Evolutionary conservation across 2,113 vertebrate species (phyloP), one percentile per base, ranked within the genome.

Genomic region (Psilopsiagon aurifrons): DNA sequence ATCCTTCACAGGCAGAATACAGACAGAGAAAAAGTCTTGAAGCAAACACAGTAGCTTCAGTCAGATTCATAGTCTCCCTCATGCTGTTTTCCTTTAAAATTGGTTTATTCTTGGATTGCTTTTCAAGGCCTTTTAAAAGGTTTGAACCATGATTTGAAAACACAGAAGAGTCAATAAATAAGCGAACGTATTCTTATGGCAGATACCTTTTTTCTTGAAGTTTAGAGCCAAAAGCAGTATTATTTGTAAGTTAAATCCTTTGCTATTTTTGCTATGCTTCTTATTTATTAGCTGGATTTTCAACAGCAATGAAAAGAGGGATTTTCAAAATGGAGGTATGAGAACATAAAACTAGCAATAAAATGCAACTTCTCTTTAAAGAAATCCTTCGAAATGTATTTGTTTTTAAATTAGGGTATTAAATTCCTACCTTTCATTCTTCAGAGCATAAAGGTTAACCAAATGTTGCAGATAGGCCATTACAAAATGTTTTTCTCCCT

Each of bases 221-320:
- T 83, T 95, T 97, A 93, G 94, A 95, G 66, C 66, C 84, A 88
- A 81, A 95, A 88, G 47, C 59, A 63, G 44, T 86, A 28, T 31
- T 44, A 87, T 92, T 95, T 95, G 31, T 86, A 92, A 91, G 43
- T 70, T 86, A 95, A 96, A 81, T 86, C 92, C 62, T 70, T 95
- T 80, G 27, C 63, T 95, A n/a, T 91, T 97, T 95, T 96, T 91
- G 4, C 33, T 68, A 35, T 70, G 35, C 24, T 96, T 90, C 76
- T 87, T 71, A 76, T 91, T 95, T 95, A 75, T 83, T 63, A 80
- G 51, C 29, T 73, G 89, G 27, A 81, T 97, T 95, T 96, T 97
- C 90, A 92, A 68, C 77, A 93, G 41, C 39, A 87, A 29, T 82
- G 41, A 93, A 74, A 74, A 22, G 11, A 76, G 23, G 47, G 37